phyloP scores from a whole-genome alignment of 2,888 invertebrate species.

The Lepetodrilus schrolli region DNA sequence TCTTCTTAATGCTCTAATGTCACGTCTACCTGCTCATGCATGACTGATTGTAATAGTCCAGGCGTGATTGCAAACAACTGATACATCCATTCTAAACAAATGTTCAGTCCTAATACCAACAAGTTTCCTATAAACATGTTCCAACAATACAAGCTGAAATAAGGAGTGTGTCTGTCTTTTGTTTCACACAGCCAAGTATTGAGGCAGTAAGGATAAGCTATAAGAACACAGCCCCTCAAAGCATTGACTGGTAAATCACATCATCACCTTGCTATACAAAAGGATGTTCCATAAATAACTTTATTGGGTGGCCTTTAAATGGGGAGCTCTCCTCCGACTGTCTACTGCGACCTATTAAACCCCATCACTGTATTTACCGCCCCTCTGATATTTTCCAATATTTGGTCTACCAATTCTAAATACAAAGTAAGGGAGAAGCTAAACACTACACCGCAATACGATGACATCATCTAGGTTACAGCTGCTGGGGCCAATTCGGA shows the following conservation, averaged over 20 bases:
- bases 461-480: conserved; percentile 27
- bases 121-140: conserved; percentile 19
- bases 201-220: conserved; percentile 1
- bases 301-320: conserved; percentile 26
- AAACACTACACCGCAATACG: conserved; percentile 27
- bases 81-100: conserved; percentile 15
- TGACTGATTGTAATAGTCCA: conserved; percentile 24
- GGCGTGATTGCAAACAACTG: conserved; percentile 23
- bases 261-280: conserved; percentile 22
- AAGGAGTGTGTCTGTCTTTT: conserved; percentile 5
- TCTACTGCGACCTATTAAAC: conserved; percentile 20
- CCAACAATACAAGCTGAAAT: neutral
- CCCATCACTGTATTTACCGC: neutral
- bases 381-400: conserved; percentile 21
- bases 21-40: conserved; percentile 25
- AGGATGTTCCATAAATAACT: conserved; percentile 27
- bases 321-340: conserved; percentile 1
- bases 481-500: conserved; percentile 25
- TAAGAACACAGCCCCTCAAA: conserved; percentile 20
- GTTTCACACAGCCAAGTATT: conserved; percentile 8
- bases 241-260: conserved; percentile 25
- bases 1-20: neutral
- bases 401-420: conserved; percentile 26
- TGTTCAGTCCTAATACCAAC: conserved; percentile 20
- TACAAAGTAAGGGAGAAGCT: conserved; percentile 25